Evolutionary conservation across 1,140 invertebrate genomes (phyloP).

Genomic region (Lerema accius): DNA sequence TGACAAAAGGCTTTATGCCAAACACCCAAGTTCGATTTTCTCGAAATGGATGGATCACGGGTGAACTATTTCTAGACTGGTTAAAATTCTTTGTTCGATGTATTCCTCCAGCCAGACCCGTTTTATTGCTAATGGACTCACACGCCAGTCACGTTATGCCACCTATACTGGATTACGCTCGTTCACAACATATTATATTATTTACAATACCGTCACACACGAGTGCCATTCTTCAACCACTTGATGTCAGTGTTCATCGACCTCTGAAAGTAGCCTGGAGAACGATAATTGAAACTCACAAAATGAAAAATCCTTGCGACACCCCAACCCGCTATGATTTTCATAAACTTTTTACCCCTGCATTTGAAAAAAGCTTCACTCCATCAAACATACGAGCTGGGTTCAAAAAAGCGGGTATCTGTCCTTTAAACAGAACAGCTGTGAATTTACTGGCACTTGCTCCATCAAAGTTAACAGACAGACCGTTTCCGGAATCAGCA

Average conservation of each 20-base stretch:
- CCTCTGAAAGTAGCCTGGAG: too few species aligned
- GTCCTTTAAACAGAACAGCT: constrained; percentile 18
- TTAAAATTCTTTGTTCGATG: constrained; percentile 23
- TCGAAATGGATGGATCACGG: constrained; percentile 32
- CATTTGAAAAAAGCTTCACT: constrained; percentile 5
- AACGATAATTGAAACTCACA: too few species aligned
- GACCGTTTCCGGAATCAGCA: too few species aligned
- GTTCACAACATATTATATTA: too few species aligned
- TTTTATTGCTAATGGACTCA: constrained; percentile 73
- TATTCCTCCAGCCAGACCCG: constrained; percentile 47
- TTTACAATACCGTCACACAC: too few species aligned
- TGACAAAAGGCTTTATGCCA: too few species aligned
- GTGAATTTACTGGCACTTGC: too few species aligned
- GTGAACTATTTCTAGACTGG: constrained; percentile 34
- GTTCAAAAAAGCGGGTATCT: constrained; percentile 14
- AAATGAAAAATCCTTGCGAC: too few species aligned
- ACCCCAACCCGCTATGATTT: constrained; percentile 3
- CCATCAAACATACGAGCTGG: constrained; percentile 4
- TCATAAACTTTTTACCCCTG: constrained; percentile 12
- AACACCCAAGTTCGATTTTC: constrained; percentile 2
- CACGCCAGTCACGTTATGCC: constrained; percentile 66
- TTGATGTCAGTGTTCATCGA: too few species aligned
- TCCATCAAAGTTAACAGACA: too few species aligned
- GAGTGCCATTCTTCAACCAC: too few species aligned
- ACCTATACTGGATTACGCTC: too few species aligned